Conservation (phyloP, 2,888 invertebrate genomes). For the Drosophila cyrtoloma region DNA sequence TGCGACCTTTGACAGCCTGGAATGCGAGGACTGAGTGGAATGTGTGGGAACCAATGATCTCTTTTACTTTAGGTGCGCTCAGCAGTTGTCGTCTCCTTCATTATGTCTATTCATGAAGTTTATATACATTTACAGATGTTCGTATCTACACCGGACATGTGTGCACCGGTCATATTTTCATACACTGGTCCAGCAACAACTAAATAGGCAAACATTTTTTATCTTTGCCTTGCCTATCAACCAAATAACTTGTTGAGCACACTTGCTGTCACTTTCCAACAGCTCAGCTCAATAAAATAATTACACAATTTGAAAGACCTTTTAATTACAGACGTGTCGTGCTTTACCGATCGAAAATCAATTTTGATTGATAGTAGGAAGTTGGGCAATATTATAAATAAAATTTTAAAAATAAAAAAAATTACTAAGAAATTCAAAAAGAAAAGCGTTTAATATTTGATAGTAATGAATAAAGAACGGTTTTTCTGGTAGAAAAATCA, state of each 20-base stretch:
- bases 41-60: neutral
- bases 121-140: neutral
- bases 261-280: neutral
- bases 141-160: neutral
- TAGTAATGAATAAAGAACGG: neutral
- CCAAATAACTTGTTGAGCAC: neutral
- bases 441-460: neutral
- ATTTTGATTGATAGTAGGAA: neutral
- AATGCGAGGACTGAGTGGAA: neutral
- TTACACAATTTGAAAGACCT: neutral
- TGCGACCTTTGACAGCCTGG: neutral
- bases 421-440: neutral
- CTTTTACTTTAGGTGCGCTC: neutral
- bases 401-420: neutral
- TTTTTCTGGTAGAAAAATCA: fast-evolving
- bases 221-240: neutral
- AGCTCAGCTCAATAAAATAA: neutral
- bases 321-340: neutral
- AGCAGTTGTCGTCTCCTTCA: neutral
- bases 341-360: neutral
- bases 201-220: neutral
- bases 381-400: neutral
- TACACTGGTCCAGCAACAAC: neutral
- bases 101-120: neutral
- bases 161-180: neutral